Evolutionary conservation across 2,113 vertebrate genomes (phyloP), one percentile per base, ranked within the genome.

Genomic region (Bubo blakistoni): DNA sequence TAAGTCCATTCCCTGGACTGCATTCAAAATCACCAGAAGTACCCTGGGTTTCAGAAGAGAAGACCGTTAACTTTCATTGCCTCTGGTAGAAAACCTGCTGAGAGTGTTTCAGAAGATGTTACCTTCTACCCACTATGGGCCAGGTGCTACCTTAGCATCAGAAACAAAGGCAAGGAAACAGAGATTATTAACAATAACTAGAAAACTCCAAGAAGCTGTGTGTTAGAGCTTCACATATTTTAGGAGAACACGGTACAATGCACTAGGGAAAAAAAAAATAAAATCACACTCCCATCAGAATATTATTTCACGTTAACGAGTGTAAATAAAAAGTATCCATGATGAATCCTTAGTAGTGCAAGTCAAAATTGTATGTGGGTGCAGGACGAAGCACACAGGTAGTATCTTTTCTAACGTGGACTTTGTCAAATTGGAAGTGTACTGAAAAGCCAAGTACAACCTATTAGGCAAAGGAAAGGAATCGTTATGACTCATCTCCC

Each of bases 221-320:
- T 2, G 1, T 1, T 46, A 30, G 40, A 76, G 11, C 6, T 49
- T 70, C 58, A 38, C 0, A 6, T 11, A 36, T 15, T 72, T 86
- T 57, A 73, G 32, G n/a, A 88, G 42, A 86, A 52, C 2, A 8
- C 0, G 1, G 38, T 62, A 70, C 7, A 65, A 16, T 7, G 9
- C 7, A 40, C 19, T 10, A 61, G 9, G 12, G 51, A 27, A 54
- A 7, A 16, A 47, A 47, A n/a, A 66, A 67, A 34, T 47, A 44
- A 57, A 13, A 25, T 25, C 71, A 25, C 27, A 21, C 59, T 77
- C 30, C 36, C 29, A 61, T 70, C 26, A 55, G 40, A 74, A 29
- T 29, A 55, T 21, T 49, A 22, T 40, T 81, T 61, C 26, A 22
- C 0, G 0, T 58, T 46, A 88, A 57, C 19, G 26, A 51, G 3